These are phyloP conservation scores for Turdus rufiventris DNA, from an alignment of 2,113 vertebrate genomes.

Conservation along the genomic window DNA sequence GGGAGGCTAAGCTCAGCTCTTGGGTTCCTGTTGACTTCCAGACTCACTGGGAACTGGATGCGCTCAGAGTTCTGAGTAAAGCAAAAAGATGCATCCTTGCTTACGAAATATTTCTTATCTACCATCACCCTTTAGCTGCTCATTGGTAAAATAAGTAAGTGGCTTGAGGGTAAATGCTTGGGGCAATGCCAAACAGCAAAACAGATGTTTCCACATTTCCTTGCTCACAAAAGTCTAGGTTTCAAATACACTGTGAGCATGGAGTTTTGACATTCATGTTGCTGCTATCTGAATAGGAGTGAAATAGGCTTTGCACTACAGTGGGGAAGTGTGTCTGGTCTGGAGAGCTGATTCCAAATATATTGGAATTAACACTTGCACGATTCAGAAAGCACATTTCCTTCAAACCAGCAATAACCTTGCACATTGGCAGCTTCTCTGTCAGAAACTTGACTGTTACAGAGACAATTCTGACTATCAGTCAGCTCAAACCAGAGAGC, in stretches of 20 bases:
- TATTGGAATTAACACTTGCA: neutral
- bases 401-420: neutral
- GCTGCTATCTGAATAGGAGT: neutral
- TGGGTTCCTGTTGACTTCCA: constrained; percentile 26
- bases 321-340: neutral
- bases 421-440: neutral
- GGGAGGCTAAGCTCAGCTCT: neutral
- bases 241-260: neutral
- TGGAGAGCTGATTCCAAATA: neutral
- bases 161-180: neutral
- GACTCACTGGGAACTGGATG: neutral
- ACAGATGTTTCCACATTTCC: neutral
- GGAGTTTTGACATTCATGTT: neutral
- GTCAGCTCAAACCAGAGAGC: neutral
- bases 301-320: neutral
- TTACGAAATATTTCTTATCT: neutral
- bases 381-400: neutral
- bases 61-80: neutral
- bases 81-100: neutral
- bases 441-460: neutral
- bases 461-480: neutral
- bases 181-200: neutral
- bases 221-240: neutral
- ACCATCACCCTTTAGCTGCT: neutral
- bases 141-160: neutral